phyloP scores from a whole-genome alignment of 2,113 vertebrate genomes.

The Lonchura striata region DNA sequence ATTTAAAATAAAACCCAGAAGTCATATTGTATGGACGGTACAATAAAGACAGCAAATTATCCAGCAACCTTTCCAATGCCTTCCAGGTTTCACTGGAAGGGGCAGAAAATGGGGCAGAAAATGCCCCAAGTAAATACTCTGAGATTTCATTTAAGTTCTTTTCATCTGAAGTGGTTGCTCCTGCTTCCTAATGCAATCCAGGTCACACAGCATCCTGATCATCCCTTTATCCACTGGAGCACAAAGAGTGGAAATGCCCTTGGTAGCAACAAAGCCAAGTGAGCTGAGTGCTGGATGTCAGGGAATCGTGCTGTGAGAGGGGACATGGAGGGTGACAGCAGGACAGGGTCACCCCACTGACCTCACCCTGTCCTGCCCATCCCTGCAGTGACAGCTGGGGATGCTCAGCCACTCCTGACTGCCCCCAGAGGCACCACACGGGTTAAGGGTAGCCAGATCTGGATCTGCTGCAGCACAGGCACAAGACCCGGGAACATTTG shows the following conservation, averaged over 20 bases:
- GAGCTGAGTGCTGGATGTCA: background rate
- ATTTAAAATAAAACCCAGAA: background rate
- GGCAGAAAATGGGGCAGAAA: background rate
- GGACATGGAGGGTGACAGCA: background rate
- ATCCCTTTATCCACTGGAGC: background rate
- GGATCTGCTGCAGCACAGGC: background rate
- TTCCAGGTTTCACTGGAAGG: background rate
- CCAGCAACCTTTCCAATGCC: background rate
- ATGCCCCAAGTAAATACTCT: rapidly evolving
- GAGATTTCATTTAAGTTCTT: background rate
- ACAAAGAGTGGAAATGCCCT: background rate
- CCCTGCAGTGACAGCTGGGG: background rate
- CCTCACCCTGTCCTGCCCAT: background rate
- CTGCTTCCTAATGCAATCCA: background rate
- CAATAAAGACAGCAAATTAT: background rate
- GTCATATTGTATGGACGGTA: background rate
- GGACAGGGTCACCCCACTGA: background rate
- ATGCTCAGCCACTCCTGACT: rapidly evolving
- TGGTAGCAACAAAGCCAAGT: background rate
- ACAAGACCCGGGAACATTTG: background rate
- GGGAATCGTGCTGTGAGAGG: background rate
- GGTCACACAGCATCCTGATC: background rate
- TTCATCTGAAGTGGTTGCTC: background rate
- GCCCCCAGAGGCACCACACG: rapidly evolving
- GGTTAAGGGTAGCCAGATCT: too few relatives aligned